These are phyloP conservation scores for Lampris megalopsis DNA, from an alignment of 2,113 vertebrate species.

Conservation along the genomic window DNA sequence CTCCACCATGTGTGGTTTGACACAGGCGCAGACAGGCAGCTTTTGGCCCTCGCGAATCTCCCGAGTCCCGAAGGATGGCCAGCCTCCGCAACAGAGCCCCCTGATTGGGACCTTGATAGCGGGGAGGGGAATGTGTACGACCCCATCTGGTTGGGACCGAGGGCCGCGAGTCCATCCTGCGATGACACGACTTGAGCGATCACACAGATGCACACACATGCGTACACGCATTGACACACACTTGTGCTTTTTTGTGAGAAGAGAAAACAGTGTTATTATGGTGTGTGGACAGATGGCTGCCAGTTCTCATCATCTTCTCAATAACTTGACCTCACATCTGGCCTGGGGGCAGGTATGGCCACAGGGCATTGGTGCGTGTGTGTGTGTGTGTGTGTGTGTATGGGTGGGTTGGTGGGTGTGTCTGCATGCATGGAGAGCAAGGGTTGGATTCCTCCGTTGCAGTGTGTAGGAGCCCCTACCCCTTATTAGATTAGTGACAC, in stretches of 20 bases:
- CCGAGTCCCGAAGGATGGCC: neutral
- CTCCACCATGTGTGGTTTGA: conserved; percentile 32
- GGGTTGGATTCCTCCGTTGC: conserved; percentile 41
- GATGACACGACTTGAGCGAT: neutral
- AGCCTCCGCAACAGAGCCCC: conserved; percentile 21
- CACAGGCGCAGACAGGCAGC: conserved; percentile 24
- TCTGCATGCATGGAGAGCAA: conserved; percentile 17
- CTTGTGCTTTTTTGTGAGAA: conserved; percentile 19
- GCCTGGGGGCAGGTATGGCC: conserved; percentile 42
- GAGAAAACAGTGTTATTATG: conserved; percentile 67
- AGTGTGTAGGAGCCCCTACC: conserved; percentile 32
- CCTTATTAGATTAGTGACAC: conserved; percentile 56
- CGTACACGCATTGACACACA: conserved; percentile 14
- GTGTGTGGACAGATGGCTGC: conserved; percentile 78
- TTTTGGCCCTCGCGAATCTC: conserved; percentile 4
- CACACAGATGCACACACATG: conserved; percentile 35
- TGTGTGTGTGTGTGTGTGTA: conserved; percentile 14
- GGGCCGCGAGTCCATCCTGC: conserved; percentile 23
- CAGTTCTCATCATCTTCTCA: conserved; percentile 76
- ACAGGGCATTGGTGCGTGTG: conserved; percentile 35
- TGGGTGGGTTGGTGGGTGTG: neutral
- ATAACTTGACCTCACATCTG: conserved; percentile 75
- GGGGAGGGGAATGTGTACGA: conserved; percentile 37
- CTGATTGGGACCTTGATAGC: conserved; percentile 1
- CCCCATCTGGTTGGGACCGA: neutral